Conservation (phyloP, 2,113 vertebrate species). For the Apeltes quadracus region DNA sequence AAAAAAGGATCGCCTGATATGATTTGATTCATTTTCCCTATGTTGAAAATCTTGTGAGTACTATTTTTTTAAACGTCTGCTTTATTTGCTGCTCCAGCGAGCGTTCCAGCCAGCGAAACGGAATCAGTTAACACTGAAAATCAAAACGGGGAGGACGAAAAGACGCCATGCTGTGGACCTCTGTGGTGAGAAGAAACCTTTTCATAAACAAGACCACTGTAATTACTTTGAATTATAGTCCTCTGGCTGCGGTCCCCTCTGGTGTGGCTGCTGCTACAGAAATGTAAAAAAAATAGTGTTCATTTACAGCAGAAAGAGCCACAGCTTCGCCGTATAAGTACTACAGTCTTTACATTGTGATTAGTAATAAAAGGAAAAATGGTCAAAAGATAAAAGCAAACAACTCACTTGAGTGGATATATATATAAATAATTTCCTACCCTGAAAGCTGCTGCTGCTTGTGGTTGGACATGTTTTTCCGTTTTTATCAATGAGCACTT, state of each 20-base stretch:
- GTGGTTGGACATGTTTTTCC: not conserved
- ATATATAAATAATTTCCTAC: too few species aligned
- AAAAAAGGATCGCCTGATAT: not conserved
- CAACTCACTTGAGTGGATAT: too few species aligned
- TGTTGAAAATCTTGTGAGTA: constrained; percentile 21
- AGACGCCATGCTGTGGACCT: constrained; percentile 85
- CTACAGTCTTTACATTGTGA: not conserved
- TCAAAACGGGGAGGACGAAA: constrained; percentile 88
- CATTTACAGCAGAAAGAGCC: not conserved
- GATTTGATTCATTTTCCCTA: too few species aligned
- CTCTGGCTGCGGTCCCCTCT: not conserved
- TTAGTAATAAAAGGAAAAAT: not conserved
- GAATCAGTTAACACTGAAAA: constrained; percentile 97
- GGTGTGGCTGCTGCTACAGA: not conserved
- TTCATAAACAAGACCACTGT: not conserved
- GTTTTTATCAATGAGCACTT: not conserved
- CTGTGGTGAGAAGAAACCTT: constrained; percentile 84
- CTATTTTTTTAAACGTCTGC: constrained; percentile 31
- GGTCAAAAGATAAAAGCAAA: not conserved
- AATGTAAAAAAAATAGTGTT: not conserved
- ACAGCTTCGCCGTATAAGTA: not conserved
- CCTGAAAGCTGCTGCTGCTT: not conserved
- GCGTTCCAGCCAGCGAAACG: constrained; percentile 93
- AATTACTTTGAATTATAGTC: not conserved
- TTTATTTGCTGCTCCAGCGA: constrained; percentile 84